Evolutionary conservation across 2,888 invertebrate genomes (phyloP).

Genomic region (Serripes groenlandicus): DNA sequence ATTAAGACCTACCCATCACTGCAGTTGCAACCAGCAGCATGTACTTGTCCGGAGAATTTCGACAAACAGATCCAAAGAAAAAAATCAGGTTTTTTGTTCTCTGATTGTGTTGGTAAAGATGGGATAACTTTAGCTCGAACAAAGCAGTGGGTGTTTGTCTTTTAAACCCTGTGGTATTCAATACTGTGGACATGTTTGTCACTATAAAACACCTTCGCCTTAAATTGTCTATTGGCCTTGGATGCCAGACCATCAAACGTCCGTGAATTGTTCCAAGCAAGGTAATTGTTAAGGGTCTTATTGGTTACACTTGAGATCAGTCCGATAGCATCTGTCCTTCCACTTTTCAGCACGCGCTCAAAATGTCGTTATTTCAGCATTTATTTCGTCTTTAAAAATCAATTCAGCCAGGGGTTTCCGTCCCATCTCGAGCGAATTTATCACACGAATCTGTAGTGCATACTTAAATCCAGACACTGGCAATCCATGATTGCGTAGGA

Average conservation of each 20-base stretch:
- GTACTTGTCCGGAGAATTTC: conserved; percentile 46
- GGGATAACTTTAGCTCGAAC: conserved; percentile 43
- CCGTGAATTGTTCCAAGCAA: neutral
- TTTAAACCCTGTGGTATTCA: neutral
- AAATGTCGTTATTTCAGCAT: no score
- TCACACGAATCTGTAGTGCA: neutral
- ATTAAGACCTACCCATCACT: conserved; percentile 46
- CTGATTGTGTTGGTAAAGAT: conserved; percentile 35
- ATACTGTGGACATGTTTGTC: neutral
- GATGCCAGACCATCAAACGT: neutral
- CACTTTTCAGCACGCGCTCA: no score
- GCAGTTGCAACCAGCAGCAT: conserved; percentile 58
- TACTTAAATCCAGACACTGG: neutral
- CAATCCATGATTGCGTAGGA: neutral
- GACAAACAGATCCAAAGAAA: conserved; percentile 44
- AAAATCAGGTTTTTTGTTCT: conserved; percentile 40
- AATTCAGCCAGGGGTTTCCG: neutral
- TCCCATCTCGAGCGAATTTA: neutral
- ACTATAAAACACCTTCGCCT: conserved; percentile 2
- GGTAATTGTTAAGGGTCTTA: neutral
- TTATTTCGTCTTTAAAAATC: neutral
- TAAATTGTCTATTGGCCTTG: neutral
- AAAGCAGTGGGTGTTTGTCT: neutral
- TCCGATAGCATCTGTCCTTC: neutral
- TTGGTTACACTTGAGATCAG: neutral